Evolutionary conservation across 2,113 vertebrate species (phyloP), one percentile per base, ranked within the genome.

Genomic region (Podocnemis expansa): DNA sequence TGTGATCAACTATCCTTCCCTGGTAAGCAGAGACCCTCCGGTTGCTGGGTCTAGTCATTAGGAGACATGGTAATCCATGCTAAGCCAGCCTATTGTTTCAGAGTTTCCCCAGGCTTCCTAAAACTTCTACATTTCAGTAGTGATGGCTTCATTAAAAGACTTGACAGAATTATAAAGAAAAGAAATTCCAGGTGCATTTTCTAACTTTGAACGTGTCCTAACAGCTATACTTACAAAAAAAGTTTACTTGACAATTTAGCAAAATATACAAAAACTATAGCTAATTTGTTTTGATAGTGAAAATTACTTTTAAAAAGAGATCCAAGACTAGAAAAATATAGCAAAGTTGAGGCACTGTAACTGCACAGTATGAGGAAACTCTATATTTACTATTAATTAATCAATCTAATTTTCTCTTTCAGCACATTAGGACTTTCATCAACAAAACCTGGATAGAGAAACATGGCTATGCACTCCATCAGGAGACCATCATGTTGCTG

Each of bases 371-470:
- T 5, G 8, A 81, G 88, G 22, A 3, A 31, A 87, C 54, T 34
- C 78, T 41, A 45, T 0, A 84, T 2, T 79, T 49, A 17, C 34
- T 49, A 21, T 21, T 13, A n/a, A 84, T 16, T 49, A 52, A 95
- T n/a, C n/a, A 51, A 67, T 19, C 7, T 82, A 0, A 0, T 82
- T 82, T 87, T 89, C 4, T 85, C 88, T 94, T 90, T 76, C 92
- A 99, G 99, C 98, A 98, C 85, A 99, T 99, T 91, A 98, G 98
- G 91, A 97, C 95, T 19, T 99, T 99, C 82, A 97, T 99, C 52
- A 99, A 99, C 88, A 98, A 98, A 92, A 99, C 99, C 1, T 98
- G 98, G 98, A 83, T 97, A 89, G 85, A 80, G 38, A 96, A 98
- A 45, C 97, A 98, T 0, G 96, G 95, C 14, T 91, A 88, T 45